Base-by-base conservation (phyloP, 2,888 invertebrate species). In the Campoletis raptor region DNA sequence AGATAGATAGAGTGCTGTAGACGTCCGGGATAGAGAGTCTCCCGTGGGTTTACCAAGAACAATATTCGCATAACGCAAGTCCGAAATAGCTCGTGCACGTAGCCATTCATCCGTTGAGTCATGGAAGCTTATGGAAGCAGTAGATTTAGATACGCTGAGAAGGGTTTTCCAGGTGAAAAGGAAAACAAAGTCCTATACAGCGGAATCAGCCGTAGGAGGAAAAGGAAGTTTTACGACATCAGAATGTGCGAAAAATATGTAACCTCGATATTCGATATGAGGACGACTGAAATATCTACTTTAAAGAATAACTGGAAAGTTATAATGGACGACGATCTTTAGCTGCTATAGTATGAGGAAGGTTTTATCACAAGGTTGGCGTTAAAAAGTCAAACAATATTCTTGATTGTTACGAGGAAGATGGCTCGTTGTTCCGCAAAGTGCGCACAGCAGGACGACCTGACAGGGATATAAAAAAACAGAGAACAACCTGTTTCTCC, bases 41-140 rank as follows among this genome's bases (percentile, higher is more conserved):
- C 90, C 85, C 89, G 79, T 86, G 90, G 91, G 90, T 91, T 92
- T 90, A 90, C 89, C 90, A 92, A 92, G 92, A 92, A 92, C 92
- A 92, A 92, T 92, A 92, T 92, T 92, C 92, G 88, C 88, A 90
- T 89, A 91, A 89, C 88, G 89, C 86, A 89, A 88, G 90, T 89
- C 88, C 87, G 87, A 88, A 89, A 90, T 88, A 88, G 88, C 74
- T 79, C 12, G 57, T 36, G 69, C 78, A 40, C 74, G 42, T 42
- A 48, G 76, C 21, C 69, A 78, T 86, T 86, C 66, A 66, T 84
- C 61, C 77, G 15, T 42, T 15, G 21, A 82, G 66, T 67, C 67
- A 67, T 40, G 69, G 66, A 69, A 67, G 73, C 73, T 42, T 12
- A 67, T 52, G 30, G 10, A 40, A 48, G 30, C 69, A 30, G 48